A percentile compares a stretch with the other conserved stretches of the same genome.
Evolutionary conservation across 2,113 vertebrate genomes (phyloP).

Genomic region (Spermophilus dauricus): DNA sequence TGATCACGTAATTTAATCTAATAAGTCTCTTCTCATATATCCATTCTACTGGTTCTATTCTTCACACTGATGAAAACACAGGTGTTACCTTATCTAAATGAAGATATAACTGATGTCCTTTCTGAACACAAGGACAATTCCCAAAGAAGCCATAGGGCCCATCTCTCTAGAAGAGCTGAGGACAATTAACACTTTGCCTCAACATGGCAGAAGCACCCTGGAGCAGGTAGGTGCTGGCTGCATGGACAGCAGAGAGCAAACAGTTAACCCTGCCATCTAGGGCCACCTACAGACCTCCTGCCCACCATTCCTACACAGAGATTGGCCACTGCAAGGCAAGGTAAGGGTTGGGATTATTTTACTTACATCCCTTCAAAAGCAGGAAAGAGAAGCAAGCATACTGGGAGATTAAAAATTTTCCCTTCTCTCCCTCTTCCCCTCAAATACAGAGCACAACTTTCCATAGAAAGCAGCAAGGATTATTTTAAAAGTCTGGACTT

Average conservation of each 20-base stretch:
- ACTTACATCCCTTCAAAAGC: neutral
- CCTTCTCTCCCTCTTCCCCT: neutral
- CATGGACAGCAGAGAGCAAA: neutral
- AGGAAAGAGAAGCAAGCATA: neutral
- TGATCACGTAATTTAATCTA: no score
- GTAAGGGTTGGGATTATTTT: neutral
- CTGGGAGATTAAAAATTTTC: neutral
- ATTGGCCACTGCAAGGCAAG: neutral
- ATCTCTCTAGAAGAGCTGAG: neutral
- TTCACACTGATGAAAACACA: no score
- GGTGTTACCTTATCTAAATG: neutral
- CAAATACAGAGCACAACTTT: neutral
- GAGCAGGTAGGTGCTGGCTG: neutral
- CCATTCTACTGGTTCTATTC: no score
- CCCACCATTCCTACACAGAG: neutral
- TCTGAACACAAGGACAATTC: slow-evolving; percentile 33
- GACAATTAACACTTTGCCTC: neutral
- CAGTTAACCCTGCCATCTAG: neutral
- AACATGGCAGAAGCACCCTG: neutral
- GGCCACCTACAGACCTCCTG: neutral
- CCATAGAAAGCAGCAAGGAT: neutral
- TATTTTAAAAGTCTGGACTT: neutral
- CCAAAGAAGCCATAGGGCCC: neutral
- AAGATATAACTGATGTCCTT: neutral
- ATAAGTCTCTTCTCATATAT: no score